Conservation (phyloP, 2,113 vertebrate genomes). For the Amazona vittata region DNA sequence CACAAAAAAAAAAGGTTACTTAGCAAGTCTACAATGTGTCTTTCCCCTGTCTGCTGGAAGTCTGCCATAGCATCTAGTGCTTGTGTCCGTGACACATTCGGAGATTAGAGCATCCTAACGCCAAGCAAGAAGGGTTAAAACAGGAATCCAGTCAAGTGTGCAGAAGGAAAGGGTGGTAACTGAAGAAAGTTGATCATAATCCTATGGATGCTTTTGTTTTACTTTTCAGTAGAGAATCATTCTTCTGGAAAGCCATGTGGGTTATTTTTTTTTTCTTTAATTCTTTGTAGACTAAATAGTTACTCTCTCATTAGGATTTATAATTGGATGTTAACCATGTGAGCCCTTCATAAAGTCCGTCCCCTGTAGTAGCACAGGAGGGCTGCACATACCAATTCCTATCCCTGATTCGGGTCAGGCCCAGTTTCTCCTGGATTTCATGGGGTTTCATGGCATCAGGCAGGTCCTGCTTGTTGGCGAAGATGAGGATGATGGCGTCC, state of each 20-base stretch:
- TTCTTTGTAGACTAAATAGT: conserved; percentile 70
- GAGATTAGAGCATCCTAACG: conserved; percentile 76
- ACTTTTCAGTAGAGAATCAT: conserved; percentile 71
- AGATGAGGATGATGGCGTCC: conserved; percentile 99
- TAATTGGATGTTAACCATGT: conserved; percentile 99
- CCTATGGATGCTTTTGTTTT: conserved; percentile 84
- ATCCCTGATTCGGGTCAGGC: conserved; percentile 98
- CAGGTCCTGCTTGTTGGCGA: conserved; percentile 99
- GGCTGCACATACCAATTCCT: conserved; percentile 99
- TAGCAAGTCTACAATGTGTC: conserved; percentile 69
- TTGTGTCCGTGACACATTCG: conserved; percentile 72
- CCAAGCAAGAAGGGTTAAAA: conserved; percentile 69
- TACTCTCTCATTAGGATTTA: conserved; percentile 94
- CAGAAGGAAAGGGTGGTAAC: conserved; percentile 69
- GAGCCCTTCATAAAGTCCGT: conserved; percentile 98
- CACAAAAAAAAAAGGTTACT: conserved; percentile 56
- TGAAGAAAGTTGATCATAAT: conserved; percentile 77
- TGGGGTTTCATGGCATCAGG: conserved; percentile 99
- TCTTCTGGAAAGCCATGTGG: conserved; percentile 78
- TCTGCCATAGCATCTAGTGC: conserved; percentile 75
- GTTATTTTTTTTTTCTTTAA: conserved; percentile 72
- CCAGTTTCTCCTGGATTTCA: conserved; percentile 99
- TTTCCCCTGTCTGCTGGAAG: conserved; percentile 74
- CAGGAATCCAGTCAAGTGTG: conserved; percentile 67
- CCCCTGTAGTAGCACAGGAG: conserved; percentile 96